A percentile compares a stretch with the other conserved stretches of the same genome.
Conservation (phyloP, 92 coral and sea anemone species). For the Bergia puertoricense region DNA sequence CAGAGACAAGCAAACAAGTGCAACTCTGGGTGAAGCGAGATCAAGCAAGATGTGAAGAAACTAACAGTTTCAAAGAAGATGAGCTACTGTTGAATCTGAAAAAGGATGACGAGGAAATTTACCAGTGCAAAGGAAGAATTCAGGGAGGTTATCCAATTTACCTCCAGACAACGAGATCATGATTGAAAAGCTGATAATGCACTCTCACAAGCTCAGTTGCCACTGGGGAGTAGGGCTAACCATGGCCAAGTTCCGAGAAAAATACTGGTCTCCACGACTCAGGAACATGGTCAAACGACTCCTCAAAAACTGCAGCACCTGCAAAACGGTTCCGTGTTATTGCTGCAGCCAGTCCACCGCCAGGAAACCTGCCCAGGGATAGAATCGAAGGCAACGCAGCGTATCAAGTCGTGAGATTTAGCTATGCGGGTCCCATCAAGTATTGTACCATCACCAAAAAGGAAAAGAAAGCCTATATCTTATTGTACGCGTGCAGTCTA, state of each 20-base stretch:
- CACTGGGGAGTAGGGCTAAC: slow-evolving; percentile 55
- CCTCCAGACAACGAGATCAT: slow-evolving; percentile 21
- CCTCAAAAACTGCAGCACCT: too few species aligned
- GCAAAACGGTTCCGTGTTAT: slow-evolving; percentile 14
- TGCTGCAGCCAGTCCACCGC: slow-evolving; percentile 17
- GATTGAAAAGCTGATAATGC: slow-evolving; percentile 23
- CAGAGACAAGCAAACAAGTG: background rate
- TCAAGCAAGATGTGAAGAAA: background rate
- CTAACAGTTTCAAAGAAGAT: background rate
- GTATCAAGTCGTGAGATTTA: slow-evolving; percentile 43
- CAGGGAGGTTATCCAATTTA: slow-evolving; percentile 48
- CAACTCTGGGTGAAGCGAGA: background rate
- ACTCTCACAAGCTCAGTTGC: slow-evolving; percentile 26
- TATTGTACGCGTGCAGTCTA: slow-evolving; percentile 46
- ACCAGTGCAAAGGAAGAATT: slow-evolving; percentile 33
- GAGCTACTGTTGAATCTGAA: slow-evolving; percentile 23
- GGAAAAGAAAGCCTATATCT: slow-evolving; percentile 32
- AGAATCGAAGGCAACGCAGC: slow-evolving; percentile 44
- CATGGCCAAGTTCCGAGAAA: slow-evolving; percentile 41
- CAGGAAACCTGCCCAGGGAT: slow-evolving; percentile 44
- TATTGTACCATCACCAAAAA: slow-evolving; percentile 7
- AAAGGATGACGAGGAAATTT: too few species aligned
- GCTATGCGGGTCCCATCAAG: slow-evolving; percentile 45
- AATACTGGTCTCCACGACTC: slow-evolving; percentile 42
- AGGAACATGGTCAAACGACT: slow-evolving; percentile 40